Percentiles rank a stretch among this genome's conserved stretches.
Conservation (phyloP, 2,113 vertebrate species). For the Tragelaphus scriptus region DNA sequence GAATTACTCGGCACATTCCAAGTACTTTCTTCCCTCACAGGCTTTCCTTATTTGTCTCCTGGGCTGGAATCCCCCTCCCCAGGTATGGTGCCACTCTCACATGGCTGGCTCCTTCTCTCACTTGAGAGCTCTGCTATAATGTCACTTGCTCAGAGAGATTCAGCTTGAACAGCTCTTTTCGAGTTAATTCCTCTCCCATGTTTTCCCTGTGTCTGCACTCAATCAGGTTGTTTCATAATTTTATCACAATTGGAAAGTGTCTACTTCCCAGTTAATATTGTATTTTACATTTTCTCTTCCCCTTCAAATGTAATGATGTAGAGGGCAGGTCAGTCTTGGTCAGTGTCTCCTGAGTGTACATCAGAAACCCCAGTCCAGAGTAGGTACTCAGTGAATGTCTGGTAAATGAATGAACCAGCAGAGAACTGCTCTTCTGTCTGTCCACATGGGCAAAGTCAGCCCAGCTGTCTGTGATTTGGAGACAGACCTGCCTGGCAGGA, state of each 20-base stretch:
- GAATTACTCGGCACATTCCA: too few species aligned
- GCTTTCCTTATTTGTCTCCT: not conserved
- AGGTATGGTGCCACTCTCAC: not conserved
- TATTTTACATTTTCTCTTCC: not conserved
- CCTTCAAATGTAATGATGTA: not conserved
- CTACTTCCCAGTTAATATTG: not conserved
- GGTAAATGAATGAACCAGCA: not conserved
- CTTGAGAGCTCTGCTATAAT: constrained; percentile 14
- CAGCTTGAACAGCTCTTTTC: not conserved
- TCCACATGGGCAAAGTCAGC: not conserved
- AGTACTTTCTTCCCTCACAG: not conserved
- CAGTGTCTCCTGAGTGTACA: not conserved
- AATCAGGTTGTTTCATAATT: not conserved
- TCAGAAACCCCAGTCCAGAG: not conserved
- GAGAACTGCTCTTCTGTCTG: not conserved
- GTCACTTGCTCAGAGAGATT: not conserved
- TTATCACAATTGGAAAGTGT: not conserved
- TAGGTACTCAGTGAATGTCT: not conserved
- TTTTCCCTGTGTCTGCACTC: not conserved
- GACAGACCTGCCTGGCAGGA: not conserved
- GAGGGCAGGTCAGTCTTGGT: not conserved
- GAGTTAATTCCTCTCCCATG: not conserved
- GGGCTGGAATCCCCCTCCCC: not conserved
- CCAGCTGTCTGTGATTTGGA: not conserved
- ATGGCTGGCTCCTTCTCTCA: not conserved